Percentiles rank a stretch among this genome's conserved stretches.
These are phyloP conservation scores for Ormyrus labotus DNA, from an alignment of 2,888 invertebrate species.

Conservation along the genomic window DNA sequence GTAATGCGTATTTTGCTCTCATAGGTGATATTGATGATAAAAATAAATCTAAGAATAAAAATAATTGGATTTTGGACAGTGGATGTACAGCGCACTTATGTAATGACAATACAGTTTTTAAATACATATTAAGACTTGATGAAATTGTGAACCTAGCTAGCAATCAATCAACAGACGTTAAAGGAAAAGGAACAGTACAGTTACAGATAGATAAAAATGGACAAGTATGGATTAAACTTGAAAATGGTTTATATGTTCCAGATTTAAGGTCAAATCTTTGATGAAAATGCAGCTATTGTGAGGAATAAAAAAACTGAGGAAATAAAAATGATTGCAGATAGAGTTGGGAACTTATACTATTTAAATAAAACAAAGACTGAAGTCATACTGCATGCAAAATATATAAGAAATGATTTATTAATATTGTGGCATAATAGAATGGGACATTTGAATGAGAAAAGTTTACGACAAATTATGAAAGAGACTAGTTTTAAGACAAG, in stretches of 20 bases:
- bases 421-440: no score
- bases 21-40: background rate
- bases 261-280: conserved; percentile 26
- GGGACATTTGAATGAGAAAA: background rate
- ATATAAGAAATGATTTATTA: background rate
- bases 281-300: conserved; percentile 9
- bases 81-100: conserved; percentile 33
- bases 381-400: background rate
- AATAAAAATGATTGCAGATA: conserved; percentile 18
- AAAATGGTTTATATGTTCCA: conserved; percentile 32
- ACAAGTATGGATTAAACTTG: conserved; percentile 2
- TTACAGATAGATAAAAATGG: conserved; percentile 7
- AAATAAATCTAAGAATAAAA: background rate
- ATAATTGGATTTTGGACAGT: conserved; percentile 23
- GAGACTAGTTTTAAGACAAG: background rate
- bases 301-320: background rate
- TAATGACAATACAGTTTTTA: background rate
- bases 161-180: background rate
- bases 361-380: conserved; percentile 3
- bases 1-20: conserved; percentile 12
- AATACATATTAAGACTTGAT: background rate
- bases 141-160: conserved; percentile 24
- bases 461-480: conserved; percentile 4
- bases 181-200: conserved; percentile 10
- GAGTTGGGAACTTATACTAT: conserved; percentile 28